Evolutionary conservation across 2,113 vertebrate genomes (phyloP).

Genomic region (Boulengerochromis microlepis): DNA sequence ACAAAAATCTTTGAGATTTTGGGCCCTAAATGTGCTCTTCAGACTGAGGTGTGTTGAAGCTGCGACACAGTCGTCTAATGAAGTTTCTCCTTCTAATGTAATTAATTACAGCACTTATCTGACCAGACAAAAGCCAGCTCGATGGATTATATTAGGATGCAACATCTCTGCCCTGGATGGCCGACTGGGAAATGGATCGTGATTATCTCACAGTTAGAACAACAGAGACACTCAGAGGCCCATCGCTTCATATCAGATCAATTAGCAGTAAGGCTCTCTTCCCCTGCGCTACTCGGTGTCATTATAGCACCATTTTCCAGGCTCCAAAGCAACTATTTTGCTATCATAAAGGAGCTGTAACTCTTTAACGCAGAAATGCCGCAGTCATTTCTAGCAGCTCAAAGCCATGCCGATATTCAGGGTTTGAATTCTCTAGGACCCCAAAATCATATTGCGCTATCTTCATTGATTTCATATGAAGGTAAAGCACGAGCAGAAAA

Average conservation of each 20-base stretch:
- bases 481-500: not conserved
- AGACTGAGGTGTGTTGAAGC: not conserved
- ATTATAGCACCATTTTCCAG: not conserved
- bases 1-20: not conserved
- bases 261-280: slow-evolving; percentile 12
- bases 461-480: not conserved
- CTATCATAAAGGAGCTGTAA: not conserved
- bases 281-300: not conserved
- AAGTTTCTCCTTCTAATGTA: slow-evolving; percentile 40
- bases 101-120: slow-evolving; percentile 62
- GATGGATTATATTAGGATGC: slow-evolving; percentile 59
- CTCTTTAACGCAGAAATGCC: not conserved
- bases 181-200: slow-evolving; percentile 53
- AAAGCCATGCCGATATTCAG: not conserved
- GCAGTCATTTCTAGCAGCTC: not conserved
- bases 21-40: not conserved
- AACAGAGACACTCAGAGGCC: slow-evolving; percentile 32
- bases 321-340: not conserved
- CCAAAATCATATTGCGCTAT: not conserved
- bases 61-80: slow-evolving; percentile 11
- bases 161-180: slow-evolving; percentile 40
- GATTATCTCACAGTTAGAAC: slow-evolving; percentile 48
- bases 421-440: not conserved
- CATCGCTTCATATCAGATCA: slow-evolving; percentile 51
- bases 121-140: slow-evolving; percentile 47